Percentiles rank a stretch among this genome's conserved stretches.
Conservation (phyloP, 2,888 invertebrate species). For the Craniophora ligustri region DNA sequence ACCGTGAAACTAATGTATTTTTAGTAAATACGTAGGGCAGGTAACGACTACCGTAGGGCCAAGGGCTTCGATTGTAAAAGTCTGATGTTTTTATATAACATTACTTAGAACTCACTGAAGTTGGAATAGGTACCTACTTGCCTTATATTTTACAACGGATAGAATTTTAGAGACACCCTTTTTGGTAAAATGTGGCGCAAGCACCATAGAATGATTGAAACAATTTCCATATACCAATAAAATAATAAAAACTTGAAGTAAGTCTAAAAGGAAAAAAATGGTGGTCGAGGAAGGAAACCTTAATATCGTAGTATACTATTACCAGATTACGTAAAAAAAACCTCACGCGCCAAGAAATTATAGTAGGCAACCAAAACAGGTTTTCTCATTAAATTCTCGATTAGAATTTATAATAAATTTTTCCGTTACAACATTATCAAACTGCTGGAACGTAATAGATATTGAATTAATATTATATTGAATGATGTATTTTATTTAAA, state of each 20-base stretch:
- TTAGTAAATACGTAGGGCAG: constrained; percentile 83
- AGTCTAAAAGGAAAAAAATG: not conserved
- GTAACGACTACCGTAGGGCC: constrained; percentile 80
- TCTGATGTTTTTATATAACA: constrained; percentile 37
- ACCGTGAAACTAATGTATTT: constrained; percentile 83
- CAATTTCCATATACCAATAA: too few relatives aligned
- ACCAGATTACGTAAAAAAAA: constrained; percentile 22
- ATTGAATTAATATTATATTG: constrained; percentile 3
- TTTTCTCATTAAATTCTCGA: constrained; percentile 25
- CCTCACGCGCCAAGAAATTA: constrained; percentile 5
- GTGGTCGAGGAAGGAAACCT: constrained; percentile 4
- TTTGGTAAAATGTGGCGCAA: too few relatives aligned
- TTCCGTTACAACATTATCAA: constrained; percentile 20
- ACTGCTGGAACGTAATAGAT: constrained; percentile 10
- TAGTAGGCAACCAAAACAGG: constrained; percentile 29
- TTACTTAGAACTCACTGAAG: constrained; percentile 19
- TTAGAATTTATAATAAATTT: constrained; percentile 26
- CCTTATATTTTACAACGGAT: not conserved
- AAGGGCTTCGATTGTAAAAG: constrained; percentile 74
- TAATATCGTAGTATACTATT: constrained; percentile 7
- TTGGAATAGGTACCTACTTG: constrained; percentile 12
- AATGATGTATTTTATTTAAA: constrained; percentile 13
- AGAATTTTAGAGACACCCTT: not conserved
- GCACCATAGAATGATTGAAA: too few relatives aligned
- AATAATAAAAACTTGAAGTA: not conserved